A percentile compares a stretch with the other conserved stretches of the same genome.
Conservation (phyloP, 2,113 vertebrate genomes). For the Nicator chloris region DNA sequence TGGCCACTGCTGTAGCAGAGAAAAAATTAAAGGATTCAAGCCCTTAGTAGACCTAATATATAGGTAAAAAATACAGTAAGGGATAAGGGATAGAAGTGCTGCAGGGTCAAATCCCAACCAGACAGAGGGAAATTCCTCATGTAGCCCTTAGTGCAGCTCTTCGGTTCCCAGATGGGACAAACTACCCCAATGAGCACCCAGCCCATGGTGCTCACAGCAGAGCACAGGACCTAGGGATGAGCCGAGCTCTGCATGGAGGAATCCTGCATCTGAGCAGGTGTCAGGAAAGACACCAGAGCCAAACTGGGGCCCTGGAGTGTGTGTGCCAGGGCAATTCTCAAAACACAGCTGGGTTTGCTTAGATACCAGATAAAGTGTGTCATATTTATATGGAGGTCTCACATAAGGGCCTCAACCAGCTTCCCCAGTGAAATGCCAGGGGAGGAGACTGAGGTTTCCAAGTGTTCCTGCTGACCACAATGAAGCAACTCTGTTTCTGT, state of each 20-base stretch:
- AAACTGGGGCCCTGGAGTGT: neutral
- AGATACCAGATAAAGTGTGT: accelerated
- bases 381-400: neutral
- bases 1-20: neutral
- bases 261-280: neutral
- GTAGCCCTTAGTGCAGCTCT: neutral
- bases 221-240: neutral
- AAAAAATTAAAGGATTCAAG: neutral
- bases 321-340: neutral
- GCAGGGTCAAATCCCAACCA: neutral
- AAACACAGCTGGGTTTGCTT: neutral
- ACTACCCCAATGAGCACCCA: accelerated
- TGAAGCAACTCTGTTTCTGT: neutral
- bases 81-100: neutral
- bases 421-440: neutral
- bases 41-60: neutral
- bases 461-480: neutral
- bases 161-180: neutral
- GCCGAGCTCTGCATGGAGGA: accelerated
- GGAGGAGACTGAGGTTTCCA: neutral
- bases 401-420: neutral
- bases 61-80: neutral
- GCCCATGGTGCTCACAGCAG: neutral
- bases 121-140: neutral
- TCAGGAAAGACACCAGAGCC: neutral